Evolutionary conservation across 2,113 vertebrate genomes (phyloP).

Genomic region (Eonycteris spelaea): DNA sequence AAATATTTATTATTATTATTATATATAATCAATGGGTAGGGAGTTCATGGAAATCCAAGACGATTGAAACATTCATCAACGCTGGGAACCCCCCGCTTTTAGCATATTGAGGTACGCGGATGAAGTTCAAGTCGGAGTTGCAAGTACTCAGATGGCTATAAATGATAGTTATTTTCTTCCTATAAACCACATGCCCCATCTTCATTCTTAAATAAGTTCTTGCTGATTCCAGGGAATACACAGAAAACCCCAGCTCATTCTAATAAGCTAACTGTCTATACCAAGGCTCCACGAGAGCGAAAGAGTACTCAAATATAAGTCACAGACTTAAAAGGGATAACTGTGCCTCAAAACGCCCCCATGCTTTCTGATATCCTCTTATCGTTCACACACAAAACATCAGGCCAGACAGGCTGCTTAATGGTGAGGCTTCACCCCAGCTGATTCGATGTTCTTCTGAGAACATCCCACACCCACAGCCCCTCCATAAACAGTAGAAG

Average conservation of each 20-base stretch:
- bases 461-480: too few species aligned
- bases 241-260: constrained; percentile 39
- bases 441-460: neutral
- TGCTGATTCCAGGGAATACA: constrained; percentile 42
- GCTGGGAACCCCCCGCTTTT: neutral
- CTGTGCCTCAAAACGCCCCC: neutral
- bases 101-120: neutral
- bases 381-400: neutral
- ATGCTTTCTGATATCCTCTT: neutral
- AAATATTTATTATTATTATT: neutral
- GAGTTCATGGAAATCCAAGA: neutral
- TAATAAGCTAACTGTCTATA: neutral
- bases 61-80: neutral
- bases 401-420: too few species aligned
- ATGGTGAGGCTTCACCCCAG: neutral
- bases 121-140: neutral
- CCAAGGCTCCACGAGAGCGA: neutral
- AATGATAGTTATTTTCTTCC: constrained; percentile 48
- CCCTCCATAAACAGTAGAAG: neutral
- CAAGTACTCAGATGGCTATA: constrained; percentile 17
- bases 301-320: neutral
- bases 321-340: neutral
- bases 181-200: neutral
- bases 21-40: neutral
- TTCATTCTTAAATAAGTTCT: constrained; percentile 33